These are phyloP conservation scores for Arvicanthis niloticus DNA, from an alignment of 2,113 vertebrate genomes.

Conservation along the genomic window DNA sequence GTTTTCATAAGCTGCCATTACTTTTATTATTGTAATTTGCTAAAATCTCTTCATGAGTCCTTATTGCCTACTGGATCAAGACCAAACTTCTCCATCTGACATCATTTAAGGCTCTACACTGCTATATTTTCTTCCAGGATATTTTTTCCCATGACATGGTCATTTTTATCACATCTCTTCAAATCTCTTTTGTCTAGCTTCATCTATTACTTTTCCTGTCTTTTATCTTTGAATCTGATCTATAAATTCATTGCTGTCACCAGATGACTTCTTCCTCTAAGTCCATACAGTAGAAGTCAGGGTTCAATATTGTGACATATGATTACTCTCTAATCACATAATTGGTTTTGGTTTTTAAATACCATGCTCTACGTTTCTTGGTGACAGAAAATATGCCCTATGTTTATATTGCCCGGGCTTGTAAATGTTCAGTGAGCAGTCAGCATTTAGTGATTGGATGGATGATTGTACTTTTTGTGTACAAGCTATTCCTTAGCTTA, in stretches of 20 bases:
- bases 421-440: background rate
- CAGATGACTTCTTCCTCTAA: background rate
- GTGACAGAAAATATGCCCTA: background rate
- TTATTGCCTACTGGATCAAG: background rate
- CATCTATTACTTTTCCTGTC: background rate
- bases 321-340: background rate
- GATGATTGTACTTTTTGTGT: conserved; percentile 45
- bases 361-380: conserved; percentile 15
- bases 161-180: background rate
- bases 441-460: conserved; percentile 6
- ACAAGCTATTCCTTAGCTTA: conserved; percentile 62
- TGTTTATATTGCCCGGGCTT: background rate
- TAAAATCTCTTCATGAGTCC: background rate
- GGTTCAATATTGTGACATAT: background rate
- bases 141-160: background rate
- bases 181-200: background rate
- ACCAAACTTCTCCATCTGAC: background rate
- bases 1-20: background rate
- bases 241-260: background rate
- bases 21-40: background rate
- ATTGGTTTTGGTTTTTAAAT: conserved; percentile 26
- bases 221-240: background rate
- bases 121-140: background rate
- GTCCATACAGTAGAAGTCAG: background rate
- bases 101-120: background rate